Evolutionary conservation across 2,113 vertebrate genomes (phyloP).

Genomic region (Sus scrofa): T2T-Sscrofa CM000814.6:3277001-3277500

Average conservation of each 20-base stretch:
- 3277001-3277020: not conserved
- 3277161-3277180: not conserved
- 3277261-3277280: not conserved
- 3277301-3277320: not conserved
- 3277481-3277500: no score
- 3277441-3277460: no score
- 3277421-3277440: no score
- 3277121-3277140: not conserved
- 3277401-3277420: no score
- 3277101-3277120: not conserved
- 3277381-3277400: no score
- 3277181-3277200: not conserved
- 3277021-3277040: not conserved
- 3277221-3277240: not conserved
- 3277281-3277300: not conserved
- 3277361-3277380: not conserved
- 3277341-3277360: not conserved
- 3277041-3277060: not conserved
- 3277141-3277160: not conserved
- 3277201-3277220: not conserved
- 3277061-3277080: not conserved
- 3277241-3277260: not conserved
- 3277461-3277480: no score
- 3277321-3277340: not conserved
- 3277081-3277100: not conserved